Base-by-base conservation (phyloP, 2,797 vertebrate genomes). In the Monodelphis domestica region DNA sequence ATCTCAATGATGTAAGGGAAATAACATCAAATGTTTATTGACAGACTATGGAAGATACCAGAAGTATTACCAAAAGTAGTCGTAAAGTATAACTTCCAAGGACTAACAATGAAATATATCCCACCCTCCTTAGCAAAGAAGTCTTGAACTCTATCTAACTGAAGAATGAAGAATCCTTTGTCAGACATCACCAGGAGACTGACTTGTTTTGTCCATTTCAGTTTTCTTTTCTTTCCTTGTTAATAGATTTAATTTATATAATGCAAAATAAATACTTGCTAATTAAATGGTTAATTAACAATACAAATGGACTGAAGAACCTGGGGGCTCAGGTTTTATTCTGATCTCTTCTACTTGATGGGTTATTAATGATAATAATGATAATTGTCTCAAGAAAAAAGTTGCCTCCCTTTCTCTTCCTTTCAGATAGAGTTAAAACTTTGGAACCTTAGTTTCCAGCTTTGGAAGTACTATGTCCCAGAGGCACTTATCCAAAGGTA, bases 41-140 rank as follows among this genome's bases (percentile, higher is more conserved):
- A n/a, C n/a, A 1, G 59, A 63, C 59, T n/a, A 15, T 63, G 59
- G 14, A n/a, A 63, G 33, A n/a, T 17, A 17, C 33, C 33, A 70
- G 14, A 38, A 70, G 5, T 70, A 33, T 38, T 17, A 17, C 33
- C 30, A 63, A n/a, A 63, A 63, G 59, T n/a, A 70, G 33, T 38
- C 33, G 15, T 33, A 63, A 30, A 7, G 33, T 17, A 0, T 70
- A 0, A 5, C 1, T n/a, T 2, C n/a, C 33, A n/a, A 70, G 14
- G 15, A 63, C 10, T n/a, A 38, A 70, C 5, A 7, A 17, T 70
- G 59, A 70, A 70, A 38, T n/a, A n/a, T n/a, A 15, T 7, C 33
- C 15, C 38, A 11, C 12, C 15, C 10, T n/a, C 15, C 59, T 70
- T 70, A 59, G 33, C 59, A 70, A 70, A n/a, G 15, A 38, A n/a